Conservation (phyloP, 2,797 vertebrate genomes). For the Crax fasciolata region DNA sequence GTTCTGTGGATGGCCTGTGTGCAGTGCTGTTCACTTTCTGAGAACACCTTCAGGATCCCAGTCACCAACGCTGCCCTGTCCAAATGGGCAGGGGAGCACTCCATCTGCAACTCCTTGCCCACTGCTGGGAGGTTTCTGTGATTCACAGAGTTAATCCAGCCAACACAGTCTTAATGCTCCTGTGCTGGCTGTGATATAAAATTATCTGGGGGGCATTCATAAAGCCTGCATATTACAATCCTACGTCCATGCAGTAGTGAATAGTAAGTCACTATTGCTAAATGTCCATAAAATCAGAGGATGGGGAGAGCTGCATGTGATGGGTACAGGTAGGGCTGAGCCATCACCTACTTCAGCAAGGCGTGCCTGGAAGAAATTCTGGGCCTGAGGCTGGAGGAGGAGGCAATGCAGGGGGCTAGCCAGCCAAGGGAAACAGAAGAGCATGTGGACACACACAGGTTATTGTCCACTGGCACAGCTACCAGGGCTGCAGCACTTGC, state of each 20-base stretch:
- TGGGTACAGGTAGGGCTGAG: neutral
- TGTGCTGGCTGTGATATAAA: neutral
- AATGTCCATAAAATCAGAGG: neutral
- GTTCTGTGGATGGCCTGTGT: neutral
- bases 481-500: neutral
- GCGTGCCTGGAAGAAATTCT: neutral
- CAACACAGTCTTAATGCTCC: accelerated
- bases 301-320: neutral
- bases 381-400: neutral
- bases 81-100: neutral
- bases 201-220: neutral
- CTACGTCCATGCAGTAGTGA: neutral
- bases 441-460: too few species aligned
- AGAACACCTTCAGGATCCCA: neutral
- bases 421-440: neutral
- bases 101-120: neutral
- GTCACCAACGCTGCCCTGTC: accelerated
- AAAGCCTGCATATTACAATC: neutral
- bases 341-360: neutral
- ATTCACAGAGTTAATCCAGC: neutral
- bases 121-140: neutral
- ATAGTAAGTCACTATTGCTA: accelerated
- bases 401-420: neutral
- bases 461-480: neutral
- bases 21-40: accelerated